A percentile compares a stretch with the other conserved stretches of the same genome.
These are phyloP conservation scores for Cossypha caffra DNA, from an alignment of 2,797 vertebrate genomes.

Conservation along the genomic window DNA sequence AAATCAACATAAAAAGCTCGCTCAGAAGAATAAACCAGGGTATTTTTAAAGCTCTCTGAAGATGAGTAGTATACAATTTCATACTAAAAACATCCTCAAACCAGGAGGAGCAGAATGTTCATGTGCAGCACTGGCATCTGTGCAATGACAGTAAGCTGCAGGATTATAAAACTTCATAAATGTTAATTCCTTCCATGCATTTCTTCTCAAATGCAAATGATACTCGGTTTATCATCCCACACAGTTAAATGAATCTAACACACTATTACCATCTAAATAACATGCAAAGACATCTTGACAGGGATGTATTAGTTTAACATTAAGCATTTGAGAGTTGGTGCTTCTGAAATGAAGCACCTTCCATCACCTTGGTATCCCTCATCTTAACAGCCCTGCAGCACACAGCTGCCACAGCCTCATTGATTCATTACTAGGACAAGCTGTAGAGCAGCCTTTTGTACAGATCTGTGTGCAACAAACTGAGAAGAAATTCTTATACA, in stretches of 20 bases:
- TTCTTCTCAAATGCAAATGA: constrained; percentile 66
- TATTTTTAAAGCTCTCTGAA: constrained; percentile 2
- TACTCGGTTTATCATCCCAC: background rate
- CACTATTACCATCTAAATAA: constrained; percentile 44
- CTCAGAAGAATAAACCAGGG: background rate
- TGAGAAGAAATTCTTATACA: background rate
- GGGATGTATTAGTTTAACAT: constrained; percentile 17
- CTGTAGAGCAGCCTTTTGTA: background rate
- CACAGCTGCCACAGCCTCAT: background rate
- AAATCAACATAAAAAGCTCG: background rate
- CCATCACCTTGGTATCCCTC: background rate
- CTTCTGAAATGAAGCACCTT: background rate
- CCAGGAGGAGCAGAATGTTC: background rate
- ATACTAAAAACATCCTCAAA: background rate
- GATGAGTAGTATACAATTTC: background rate
- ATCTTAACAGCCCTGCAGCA: background rate
- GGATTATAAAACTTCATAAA: constrained; percentile 51
- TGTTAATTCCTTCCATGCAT: constrained; percentile 56
- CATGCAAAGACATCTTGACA: constrained; percentile 53
- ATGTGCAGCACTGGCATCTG: background rate
- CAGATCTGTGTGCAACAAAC: background rate
- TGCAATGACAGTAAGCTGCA: constrained; percentile 18
- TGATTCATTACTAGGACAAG: background rate
- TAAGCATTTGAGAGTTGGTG: background rate
- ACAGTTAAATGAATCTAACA: constrained; percentile 36